Evolutionary conservation across 92 coral and sea anemone genomes (phyloP), one percentile per base, ranked within the genome.

Genomic region (Bergia puertoricense): DNA sequence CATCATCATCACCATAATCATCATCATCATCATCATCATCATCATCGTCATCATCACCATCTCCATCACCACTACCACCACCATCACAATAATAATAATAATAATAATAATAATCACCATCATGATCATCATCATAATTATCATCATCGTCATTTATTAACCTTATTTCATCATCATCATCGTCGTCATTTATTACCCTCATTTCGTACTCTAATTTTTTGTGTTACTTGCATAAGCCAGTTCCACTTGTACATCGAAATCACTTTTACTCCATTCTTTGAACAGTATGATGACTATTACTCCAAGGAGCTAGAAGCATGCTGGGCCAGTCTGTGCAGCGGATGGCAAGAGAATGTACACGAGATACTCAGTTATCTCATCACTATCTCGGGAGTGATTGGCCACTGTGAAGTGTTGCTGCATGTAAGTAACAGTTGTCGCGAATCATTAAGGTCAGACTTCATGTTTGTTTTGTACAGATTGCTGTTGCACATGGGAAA

Each of bases 351-450:
- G 91, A 97, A 97, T 82, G 91, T 94, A 36, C 98, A 93, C 59
- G 99, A 97, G 91, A 94, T 97, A 66, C 78, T 97, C n/a, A 93
- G 94, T 73, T 97, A 94, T 86, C 93, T 95, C 66, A 97, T 95
- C 74, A 92, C 96, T 37, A 85, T 97, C 41, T 93, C 98, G 56
- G 99, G 99, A 44, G 91, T 97, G 9, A 95, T 93, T 22, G 98
- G 97, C 18, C 96, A 92, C 65, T 90, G 96, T 20, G 99, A 97
- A 79, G 96, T 94, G 16, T 96, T 97, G 2, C 82, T 96, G 15
- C 99, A 97, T 78, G 99, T 97, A 80, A 94, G 99, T 78, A 10
- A 48, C 9, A 59, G 9, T 38, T 37, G 16, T 10, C 15, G 57
- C 57, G 11, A 51, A 8, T 10, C 59, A 54, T 54, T 13, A 54